Evolutionary conservation across 1,140 invertebrate species (phyloP), one percentile per base, ranked within the genome.

Genomic region (Drusus annulatus): DNA sequence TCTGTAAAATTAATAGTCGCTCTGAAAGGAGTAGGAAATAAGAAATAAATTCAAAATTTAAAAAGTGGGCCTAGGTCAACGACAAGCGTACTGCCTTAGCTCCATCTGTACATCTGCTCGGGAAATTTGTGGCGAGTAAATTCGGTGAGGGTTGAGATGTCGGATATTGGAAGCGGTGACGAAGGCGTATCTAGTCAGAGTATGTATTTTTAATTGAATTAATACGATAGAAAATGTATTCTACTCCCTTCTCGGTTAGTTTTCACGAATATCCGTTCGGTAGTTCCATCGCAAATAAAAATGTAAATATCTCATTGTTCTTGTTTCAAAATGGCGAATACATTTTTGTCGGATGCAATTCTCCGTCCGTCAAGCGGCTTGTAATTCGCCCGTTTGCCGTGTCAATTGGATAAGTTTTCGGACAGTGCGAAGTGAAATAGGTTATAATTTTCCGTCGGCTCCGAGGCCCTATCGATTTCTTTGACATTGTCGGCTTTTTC

Each of bases 121-220:
- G 74, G 65, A 78, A 77, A 78, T 69, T 75, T 83, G 80, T 83
- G 80, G 82, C 79, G 56, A 77, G 82, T 81, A 60, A 88, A 86
- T 86, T 89, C 87, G 88, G 90, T 90, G 88, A 88, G 89, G 89
- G 88, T 90, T 91, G 91, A 90, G 89, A 93, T 93, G 92, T 93
- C 92, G 88, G 92, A 93, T 91, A 91, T 93, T 90, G 92, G 92
- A 88, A 93, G 92, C 89, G 92, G 91, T 86, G 92, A 93, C 91
- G 92, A 93, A 87, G 92, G 92, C 86, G 92, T 92, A 89, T 92
- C 92, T 91, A 93, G 91, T 91, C 92, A 93, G 91, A 93, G 92
- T 93, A 92, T 90, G 92, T 92, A 89, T 89, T 87, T 86, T 86
- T 87, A 87, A 86, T 85, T 84, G 86, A 83, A 83, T 84, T 84